Evolutionary conservation across 2,888 invertebrate genomes (phyloP), one percentile per base, ranked within the genome.

Genomic region (Nomada hirtipes): DNA sequence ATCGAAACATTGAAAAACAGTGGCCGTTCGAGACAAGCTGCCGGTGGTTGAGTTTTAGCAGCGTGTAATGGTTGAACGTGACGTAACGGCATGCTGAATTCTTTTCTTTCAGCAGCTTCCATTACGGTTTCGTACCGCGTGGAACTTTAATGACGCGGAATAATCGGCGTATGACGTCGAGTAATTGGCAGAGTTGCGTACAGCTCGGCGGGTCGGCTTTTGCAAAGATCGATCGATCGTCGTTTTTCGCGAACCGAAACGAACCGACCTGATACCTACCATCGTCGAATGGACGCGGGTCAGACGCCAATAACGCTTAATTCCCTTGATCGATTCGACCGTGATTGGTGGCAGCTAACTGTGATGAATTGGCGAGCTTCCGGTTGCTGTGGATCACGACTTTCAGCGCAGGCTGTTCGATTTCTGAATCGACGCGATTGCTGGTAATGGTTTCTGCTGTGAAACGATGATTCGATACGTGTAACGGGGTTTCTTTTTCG

Each of bases 121-220:
- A 75, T 70, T 59, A 70, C 63, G 69, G 75, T 79, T 75, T 75
- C 69, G 68, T 53, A 60, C 20, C 70, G 50, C 71, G 65, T 57
- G 67, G 71, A 76, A 79, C 79, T 72, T 72, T 60, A 67, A 61
- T 78, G 74, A 61, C 70, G 67, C 61, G 75, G 64, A 79, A 72
- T 85, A 82, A 74, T 78, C 75, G 74, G 57, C 53, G 67, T 53
- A 76, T 23, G 64, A 74, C 68, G 57, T n/a, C 20, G 68, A 53
- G 53, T 64, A 75, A 75, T 75, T 64, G 70, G 70, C 42, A 29
- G 23, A 47, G 63, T 4, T 57, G 47, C 36, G 71, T 71, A 53
- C 73, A 11, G 23, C 53, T 47, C 47, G 63, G 57, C 47, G 47
- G 68, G 57, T 74, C 64, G 65, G 13, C 44, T 36, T 23, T 55